Evolutionary conservation across 2,113 vertebrate species (phyloP).

Genomic region (Thymallus thymallus): DNA sequence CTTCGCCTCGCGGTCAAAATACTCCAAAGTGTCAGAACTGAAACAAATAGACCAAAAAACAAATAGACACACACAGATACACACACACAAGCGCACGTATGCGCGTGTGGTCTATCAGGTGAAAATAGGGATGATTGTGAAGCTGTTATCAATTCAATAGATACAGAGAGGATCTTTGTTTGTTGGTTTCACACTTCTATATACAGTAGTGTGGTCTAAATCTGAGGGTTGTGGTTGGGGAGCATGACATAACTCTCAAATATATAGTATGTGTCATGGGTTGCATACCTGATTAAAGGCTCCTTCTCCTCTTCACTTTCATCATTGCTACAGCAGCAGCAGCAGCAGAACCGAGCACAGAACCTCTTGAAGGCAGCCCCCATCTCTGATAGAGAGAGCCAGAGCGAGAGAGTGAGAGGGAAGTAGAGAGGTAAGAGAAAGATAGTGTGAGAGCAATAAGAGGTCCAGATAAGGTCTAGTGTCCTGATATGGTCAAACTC

Average conservation of each 20-base stretch:
- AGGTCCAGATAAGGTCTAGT: neutral
- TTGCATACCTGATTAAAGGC: slow-evolving; percentile 69
- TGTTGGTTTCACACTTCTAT: neutral
- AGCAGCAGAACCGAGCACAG: slow-evolving; percentile 68
- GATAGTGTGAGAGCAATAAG: neutral
- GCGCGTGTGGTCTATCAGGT: slow-evolving; percentile 2
- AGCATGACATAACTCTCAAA: too few species aligned
- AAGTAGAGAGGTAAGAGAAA: neutral
- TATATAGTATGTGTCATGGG: too few species aligned
- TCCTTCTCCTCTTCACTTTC: slow-evolving; percentile 72
- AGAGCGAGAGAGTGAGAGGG: slow-evolving; percentile 3
- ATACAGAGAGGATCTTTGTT: neutral
- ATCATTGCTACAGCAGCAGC: slow-evolving; percentile 57
- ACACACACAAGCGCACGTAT: neutral
- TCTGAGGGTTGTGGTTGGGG: too few species aligned
- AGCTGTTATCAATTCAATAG: neutral
- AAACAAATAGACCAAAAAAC: slow-evolving; percentile 10
- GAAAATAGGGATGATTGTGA: neutral
- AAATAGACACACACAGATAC: slow-evolving; percentile 12
- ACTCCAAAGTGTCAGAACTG: slow-evolving; percentile 76
- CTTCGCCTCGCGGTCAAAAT: slow-evolving; percentile 79
- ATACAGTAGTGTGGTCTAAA: too few species aligned
- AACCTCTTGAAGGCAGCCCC: slow-evolving; percentile 63
- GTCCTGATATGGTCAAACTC: too few species aligned
- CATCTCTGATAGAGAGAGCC: slow-evolving; percentile 50